Evolutionary conservation across 2,888 invertebrate species (phyloP).

Genomic region (Melinopterus prodromus): DNA sequence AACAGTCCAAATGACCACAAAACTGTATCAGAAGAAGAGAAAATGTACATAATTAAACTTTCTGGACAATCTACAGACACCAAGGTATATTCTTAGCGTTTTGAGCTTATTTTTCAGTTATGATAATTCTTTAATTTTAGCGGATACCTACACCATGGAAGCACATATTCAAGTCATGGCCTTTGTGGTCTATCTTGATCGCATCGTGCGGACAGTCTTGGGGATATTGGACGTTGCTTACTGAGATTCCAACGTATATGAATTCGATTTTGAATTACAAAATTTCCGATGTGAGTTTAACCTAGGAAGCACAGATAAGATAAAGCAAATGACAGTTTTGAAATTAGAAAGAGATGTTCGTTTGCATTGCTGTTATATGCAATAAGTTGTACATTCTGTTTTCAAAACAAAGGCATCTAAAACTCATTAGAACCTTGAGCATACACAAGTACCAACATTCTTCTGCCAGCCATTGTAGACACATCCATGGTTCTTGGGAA

Average conservation of each 20-base stretch:
- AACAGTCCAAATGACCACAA: slow-evolving; percentile 70
- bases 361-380: too few relatives aligned
- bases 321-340: too few relatives aligned
- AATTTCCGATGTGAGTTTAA: slow-evolving; percentile 62
- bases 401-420: too few relatives aligned
- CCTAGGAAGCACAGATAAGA: too few relatives aligned
- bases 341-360: too few relatives aligned
- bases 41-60: slow-evolving; percentile 71
- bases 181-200: slow-evolving; percentile 77
- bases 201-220: slow-evolving; percentile 80
- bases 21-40: slow-evolving; percentile 70
- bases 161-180: slow-evolving; percentile 75
- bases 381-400: too few relatives aligned
- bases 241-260: slow-evolving; percentile 84
- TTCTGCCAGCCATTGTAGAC: too few relatives aligned
- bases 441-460: too few relatives aligned
- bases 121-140: slow-evolving; percentile 6
- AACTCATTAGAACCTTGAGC: too few relatives aligned
- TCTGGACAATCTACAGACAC: slow-evolving; percentile 62
- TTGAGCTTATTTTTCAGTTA: neutral
- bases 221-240: slow-evolving; percentile 85
- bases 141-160: slow-evolving; percentile 75
- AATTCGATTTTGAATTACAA: slow-evolving; percentile 74
- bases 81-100: slow-evolving; percentile 18
- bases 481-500: too few relatives aligned